Percentiles rank a stretch among this genome's conserved stretches.
These are phyloP conservation scores for Cephus sareptanus DNA, from an alignment of 2,888 invertebrate genomes.

Conservation along the genomic window DNA sequence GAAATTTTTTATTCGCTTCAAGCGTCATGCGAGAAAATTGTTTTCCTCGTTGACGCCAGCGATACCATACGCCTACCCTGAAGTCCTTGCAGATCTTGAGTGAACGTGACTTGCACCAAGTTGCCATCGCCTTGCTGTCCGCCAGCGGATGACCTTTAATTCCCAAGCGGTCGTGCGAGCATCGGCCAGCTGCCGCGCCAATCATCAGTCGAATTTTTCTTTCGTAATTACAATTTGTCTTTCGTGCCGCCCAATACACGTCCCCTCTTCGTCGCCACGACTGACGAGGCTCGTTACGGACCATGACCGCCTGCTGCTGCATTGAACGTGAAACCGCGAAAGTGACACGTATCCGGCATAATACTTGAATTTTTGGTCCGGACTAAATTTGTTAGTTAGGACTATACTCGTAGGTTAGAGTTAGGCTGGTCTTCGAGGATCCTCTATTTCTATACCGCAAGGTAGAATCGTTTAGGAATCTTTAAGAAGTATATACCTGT, in stretches of 20 bases:
- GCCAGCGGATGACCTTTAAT: neutral
- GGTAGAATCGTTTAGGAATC: neutral
- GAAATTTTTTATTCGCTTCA: neutral
- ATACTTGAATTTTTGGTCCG: neutral
- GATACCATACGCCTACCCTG: neutral
- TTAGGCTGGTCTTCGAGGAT: neutral
- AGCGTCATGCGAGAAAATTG: neutral
- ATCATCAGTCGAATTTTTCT: slow-evolving; percentile 4
- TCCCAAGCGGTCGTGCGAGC: neutral
- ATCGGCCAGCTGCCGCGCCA: slow-evolving; percentile 5
- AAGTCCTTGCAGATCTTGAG: neutral
- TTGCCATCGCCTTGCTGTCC: neutral
- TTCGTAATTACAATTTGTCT: slow-evolving; percentile 9
- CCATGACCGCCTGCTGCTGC: neutral
- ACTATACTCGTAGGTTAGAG: neutral
- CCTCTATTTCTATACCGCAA: neutral
- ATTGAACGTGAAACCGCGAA: neutral
- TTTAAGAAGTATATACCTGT: neutral
- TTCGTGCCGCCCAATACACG: neutral
- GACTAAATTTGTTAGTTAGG: neutral
- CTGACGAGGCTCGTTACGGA: neutral
- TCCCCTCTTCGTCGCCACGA: neutral
- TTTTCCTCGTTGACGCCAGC: neutral
- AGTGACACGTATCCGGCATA: neutral
- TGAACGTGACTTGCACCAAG: neutral